These are phyloP conservation scores for Megastigmus dorsalis DNA, from an alignment of 2,888 invertebrate species.

Conservation along the genomic window DNA sequence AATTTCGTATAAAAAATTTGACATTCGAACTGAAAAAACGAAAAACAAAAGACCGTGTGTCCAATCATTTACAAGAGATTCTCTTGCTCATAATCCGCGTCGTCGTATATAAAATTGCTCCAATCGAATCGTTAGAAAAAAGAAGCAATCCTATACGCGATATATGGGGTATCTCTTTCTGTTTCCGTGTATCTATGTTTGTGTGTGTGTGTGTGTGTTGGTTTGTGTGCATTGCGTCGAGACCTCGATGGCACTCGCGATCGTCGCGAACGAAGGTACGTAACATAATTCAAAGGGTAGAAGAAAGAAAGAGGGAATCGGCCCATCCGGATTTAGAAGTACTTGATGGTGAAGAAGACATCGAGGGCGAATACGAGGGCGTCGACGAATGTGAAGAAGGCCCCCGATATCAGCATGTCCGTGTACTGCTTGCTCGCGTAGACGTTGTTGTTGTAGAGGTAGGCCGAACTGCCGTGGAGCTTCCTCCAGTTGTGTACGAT, in stretches of 20 bases:
- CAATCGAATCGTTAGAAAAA: too few relatives aligned
- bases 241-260: constrained; percentile 33
- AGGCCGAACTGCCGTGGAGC: constrained; percentile 66
- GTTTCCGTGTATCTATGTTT: too few relatives aligned
- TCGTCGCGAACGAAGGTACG: background rate
- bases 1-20: too few relatives aligned
- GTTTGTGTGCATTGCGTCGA: constrained; percentile 4
- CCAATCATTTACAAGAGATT: constrained; percentile 17
- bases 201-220: background rate
- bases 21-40: too few relatives aligned
- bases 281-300: background rate
- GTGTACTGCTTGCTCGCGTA: constrained; percentile 81
- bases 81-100: too few relatives aligned
- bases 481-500: constrained; percentile 77
- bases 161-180: too few relatives aligned
- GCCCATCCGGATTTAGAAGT: constrained; percentile 57
- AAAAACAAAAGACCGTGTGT: background rate
- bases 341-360: constrained; percentile 78
- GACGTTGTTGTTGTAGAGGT: constrained; percentile 74
- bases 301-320: background rate
- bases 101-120: too few relatives aligned
- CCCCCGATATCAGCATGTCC: constrained; percentile 81
- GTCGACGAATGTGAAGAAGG: constrained; percentile 80
- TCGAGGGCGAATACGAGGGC: constrained; percentile 79
- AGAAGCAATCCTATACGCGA: too few relatives aligned